Evolutionary conservation across 2,888 invertebrate species (phyloP), one percentile per base, ranked within the genome.

Genomic region (Drosophila neonasuta): DNA sequence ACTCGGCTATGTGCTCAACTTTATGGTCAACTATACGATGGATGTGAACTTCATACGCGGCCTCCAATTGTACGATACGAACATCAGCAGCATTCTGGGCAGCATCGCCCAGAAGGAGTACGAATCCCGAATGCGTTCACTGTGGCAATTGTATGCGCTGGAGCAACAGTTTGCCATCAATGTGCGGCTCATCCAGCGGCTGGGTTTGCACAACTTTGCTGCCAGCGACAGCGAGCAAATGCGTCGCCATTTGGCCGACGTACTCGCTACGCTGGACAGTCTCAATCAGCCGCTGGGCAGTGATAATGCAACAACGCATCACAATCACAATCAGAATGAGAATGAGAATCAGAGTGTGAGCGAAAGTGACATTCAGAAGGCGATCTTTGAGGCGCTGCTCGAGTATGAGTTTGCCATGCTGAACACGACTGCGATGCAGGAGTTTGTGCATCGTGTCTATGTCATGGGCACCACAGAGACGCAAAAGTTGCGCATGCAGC

Each of bases 121-220:
- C 60, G 89, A 89, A 49, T 64, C 76, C 0, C 72, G 74, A 0
- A 83, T 88, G 57, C 79, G 85, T 2, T 84, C 88, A 0, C 71
- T 90, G 0, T 90, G 89, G 89, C 78, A 86, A 49, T 71, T 90
- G 3, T 90, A 80, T 66, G 67, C 84, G n/a, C 66, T 90, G 55
- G 80, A 87, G 24, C 87, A 90, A 29, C 86, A 86, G 57, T 80
- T 71, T 17, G 67, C 50, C 10, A 71, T 85, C 2, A 90, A 90
- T 44, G 62, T 84, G n/a, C 57, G 70, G 3, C 68, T 90, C 0
- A 66, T 90, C 0, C 69, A 73, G 6, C 65, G 71, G 1, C 52
- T 90, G 17, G 83, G 77, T 1, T 10, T 90, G 44, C 69, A 79
- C 8, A 73, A 71, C 9, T 71, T 80, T 2, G 79, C 84, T 9